These are phyloP conservation scores for Enteromius fasciolatus DNA, from an alignment of 2,797 vertebrate genomes.

Conservation along the genomic window DNA sequence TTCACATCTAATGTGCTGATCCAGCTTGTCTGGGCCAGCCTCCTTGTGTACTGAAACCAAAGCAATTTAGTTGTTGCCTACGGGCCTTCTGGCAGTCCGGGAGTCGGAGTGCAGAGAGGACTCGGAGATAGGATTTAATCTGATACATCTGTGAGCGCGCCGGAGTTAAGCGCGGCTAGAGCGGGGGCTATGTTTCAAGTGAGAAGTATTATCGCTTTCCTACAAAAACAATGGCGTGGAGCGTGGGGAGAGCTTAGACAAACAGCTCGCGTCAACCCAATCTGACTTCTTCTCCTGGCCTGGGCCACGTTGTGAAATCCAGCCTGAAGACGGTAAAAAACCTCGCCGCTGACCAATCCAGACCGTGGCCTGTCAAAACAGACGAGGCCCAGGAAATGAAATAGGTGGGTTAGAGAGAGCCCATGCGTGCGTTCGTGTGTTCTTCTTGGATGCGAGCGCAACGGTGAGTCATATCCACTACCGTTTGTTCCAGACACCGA, in stretches of 20 bases:
- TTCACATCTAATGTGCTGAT: constrained; percentile 97
- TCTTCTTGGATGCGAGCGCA: constrained; percentile 55
- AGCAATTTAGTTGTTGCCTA: constrained; percentile 99
- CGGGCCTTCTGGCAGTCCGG: constrained; percentile 95
- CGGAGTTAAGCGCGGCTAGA: constrained; percentile 66
- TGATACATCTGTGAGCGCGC: constrained; percentile 96
- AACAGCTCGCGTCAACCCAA: constrained; percentile 76
- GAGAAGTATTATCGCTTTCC: constrained; percentile 87
- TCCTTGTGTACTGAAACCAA: constrained; percentile 98
- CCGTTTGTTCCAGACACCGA: constrained; percentile 52
- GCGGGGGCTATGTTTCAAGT: constrained; percentile 89
- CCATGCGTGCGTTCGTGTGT: constrained; percentile 40
- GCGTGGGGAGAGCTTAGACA: constrained; percentile 69
- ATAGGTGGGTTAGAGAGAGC: constrained; percentile 58
- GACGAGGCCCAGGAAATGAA: constrained; percentile 73
- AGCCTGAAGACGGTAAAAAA: constrained; percentile 75
- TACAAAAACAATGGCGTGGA: constrained; percentile 77
- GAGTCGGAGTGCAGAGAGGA: constrained; percentile 80
- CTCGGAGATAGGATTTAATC: constrained; percentile 97
- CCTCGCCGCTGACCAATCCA: constrained; percentile 77
- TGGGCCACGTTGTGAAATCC: constrained; percentile 70
- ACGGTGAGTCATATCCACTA: constrained; percentile 51
- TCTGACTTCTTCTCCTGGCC: constrained; percentile 74
- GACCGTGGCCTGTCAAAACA: constrained; percentile 68
- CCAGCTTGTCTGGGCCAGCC: constrained; percentile 98